Base-by-base conservation (phyloP, 2,797 vertebrate species). In the Rhinella marina region DNA sequence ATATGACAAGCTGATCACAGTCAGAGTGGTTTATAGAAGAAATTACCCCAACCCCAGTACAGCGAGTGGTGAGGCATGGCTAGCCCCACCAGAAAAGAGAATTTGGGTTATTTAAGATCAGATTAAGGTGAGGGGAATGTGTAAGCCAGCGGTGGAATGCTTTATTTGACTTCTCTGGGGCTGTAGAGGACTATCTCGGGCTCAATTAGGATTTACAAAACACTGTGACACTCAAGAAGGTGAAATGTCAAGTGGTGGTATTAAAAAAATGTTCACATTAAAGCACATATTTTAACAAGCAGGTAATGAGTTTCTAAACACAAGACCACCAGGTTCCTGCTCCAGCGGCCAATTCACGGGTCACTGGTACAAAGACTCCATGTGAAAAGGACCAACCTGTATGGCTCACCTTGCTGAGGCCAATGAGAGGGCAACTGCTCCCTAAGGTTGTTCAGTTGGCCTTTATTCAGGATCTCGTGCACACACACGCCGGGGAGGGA, bases 191-290 rank as follows among this genome's bases (percentile, higher is more conserved):
- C 70, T 8, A 64, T 66, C 84, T 50, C 48, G n/a, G 32, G 73
- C 84, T 85, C 84, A 85, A 23, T 52, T 27, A 61, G 73, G 84
- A 76, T 85, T 85, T 85, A 77, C 84, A 77, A 85, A 85, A 85
- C 84, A 64, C 83, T 3, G 54, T 62, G 83, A 85, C 83, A 85
- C 83, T 76, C 56, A 25, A 85, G 66, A 85, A 72, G 75, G 84
- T 85, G 84, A 85, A 85, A 78, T 85, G 84, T 85, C 84, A 85
- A 85, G 84, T 85, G 84, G 72, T 62, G 72, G 84, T 54, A 66
- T 85, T 85, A 50, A 85, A 66, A 85, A 85, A 85, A 62, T 64
- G 70, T 85, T 85, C 83, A 66, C 41, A 66, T 77, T 85, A 76
- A 85, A 85, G 48, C 73, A 76, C 84, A 64, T 85, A 75, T 85